Conservation (phyloP, 2,113 vertebrate genomes). For the Potamarius usumacintae region DNA sequence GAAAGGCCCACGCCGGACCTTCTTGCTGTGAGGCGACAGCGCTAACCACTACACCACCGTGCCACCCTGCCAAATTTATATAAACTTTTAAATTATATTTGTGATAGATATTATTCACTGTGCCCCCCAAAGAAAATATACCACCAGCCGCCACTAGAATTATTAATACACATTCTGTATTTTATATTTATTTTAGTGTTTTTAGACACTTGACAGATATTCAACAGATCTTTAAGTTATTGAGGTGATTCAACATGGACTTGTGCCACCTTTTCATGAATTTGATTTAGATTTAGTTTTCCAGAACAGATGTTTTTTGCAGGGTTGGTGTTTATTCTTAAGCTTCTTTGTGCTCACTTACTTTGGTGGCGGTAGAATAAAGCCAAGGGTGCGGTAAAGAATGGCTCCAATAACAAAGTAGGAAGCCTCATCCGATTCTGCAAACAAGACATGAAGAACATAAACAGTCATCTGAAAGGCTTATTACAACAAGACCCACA, state of each 20-base stretch:
- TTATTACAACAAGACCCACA: not conserved
- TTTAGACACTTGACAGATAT: not conserved
- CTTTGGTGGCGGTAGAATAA: constrained; percentile 90
- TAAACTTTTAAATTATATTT: no score
- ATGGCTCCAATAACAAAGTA: constrained; percentile 96
- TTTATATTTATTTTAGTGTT: not conserved
- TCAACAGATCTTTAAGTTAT: not conserved
- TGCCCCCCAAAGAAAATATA: no score
- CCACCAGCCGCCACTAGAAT: not conserved
- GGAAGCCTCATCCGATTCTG: constrained; percentile 82
- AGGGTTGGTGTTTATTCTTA: not conserved
- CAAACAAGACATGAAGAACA: constrained; percentile 53
- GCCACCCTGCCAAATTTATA: no score
- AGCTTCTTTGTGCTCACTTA: constrained; percentile 66
- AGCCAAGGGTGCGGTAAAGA: constrained; percentile 89
- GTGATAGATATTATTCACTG: no score
- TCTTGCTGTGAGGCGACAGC: no score
- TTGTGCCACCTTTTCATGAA: not conserved
- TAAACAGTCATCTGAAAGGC: not conserved
- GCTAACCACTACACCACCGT: no score
- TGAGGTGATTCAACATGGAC: not conserved
- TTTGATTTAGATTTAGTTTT: not conserved
- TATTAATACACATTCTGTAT: not conserved
- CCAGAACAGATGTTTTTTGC: not conserved
- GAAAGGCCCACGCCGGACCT: no score